Conservation (phyloP, 2,797 vertebrate species). For the Melanotaenia pygmaea region DNA sequence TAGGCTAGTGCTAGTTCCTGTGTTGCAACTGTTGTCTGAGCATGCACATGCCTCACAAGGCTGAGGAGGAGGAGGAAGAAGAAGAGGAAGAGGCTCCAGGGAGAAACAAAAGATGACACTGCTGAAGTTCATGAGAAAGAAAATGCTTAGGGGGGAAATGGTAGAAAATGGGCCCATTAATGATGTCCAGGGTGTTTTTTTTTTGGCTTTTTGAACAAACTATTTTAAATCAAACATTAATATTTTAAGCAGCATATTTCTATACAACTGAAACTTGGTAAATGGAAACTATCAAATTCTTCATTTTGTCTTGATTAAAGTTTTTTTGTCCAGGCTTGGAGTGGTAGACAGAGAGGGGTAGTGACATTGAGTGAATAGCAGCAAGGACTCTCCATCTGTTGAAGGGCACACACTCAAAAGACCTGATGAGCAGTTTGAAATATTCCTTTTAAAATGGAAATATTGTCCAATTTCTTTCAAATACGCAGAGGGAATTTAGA, state of each 20-base stretch:
- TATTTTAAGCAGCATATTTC: not conserved
- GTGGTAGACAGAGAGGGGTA: too few species aligned
- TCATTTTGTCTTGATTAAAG: not conserved
- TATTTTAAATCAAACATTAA: not conserved
- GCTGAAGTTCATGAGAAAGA: constrained; percentile 76
- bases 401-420: not conserved
- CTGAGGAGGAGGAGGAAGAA: constrained; percentile 24
- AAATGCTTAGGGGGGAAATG: constrained; percentile 45
- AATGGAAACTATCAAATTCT: too few species aligned
- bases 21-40: constrained; percentile 53
- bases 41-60: constrained; percentile 57
- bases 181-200: constrained; percentile 17
- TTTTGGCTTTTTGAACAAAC: constrained; percentile 1
- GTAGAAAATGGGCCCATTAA: constrained; percentile 22
- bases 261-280: too few species aligned
- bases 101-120: constrained; percentile 57
- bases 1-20: constrained; percentile 55
- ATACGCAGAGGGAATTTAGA: not conserved
- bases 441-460: not conserved
- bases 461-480: not conserved
- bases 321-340: not conserved
- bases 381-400: too few species aligned
- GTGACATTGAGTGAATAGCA: too few species aligned
- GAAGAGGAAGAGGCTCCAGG: constrained; percentile 60
- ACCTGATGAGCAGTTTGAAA: not conserved